Evolutionary conservation across 1,140 invertebrate species (phyloP), one percentile per base, ranked within the genome.

Genomic region (Bombus difficillimus): DNA sequence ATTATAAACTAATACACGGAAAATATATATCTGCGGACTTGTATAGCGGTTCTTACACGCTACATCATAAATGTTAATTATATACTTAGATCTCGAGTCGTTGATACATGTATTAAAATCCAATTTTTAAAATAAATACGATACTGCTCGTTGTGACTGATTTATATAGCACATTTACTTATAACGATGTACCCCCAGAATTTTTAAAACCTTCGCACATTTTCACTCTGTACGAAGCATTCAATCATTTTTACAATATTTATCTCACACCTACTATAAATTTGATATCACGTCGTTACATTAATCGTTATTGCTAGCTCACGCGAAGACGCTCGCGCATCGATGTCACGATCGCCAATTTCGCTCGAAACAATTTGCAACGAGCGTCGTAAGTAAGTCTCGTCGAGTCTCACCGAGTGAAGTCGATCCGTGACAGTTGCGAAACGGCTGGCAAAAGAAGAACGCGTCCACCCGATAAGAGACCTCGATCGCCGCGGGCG

Each of bases 401-500:
- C 6, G 18, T 25, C 37, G 47, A 88, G 68, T 22, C 47, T 53
- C 15, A 32, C 13, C 41, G 59, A 88, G 62, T 77, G 18, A 43
- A 76, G 25, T 3, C 53, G 77, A 25, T 72, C 39, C 76, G 81
- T 34, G 53, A 41, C 47, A 47, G 71, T 89, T 88, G 59, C 81
- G 71, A 74, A 74, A 82, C 57, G n/a, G 3, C n/a, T 5, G 10
- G 41, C 10, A n/a, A 64, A 62, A 6, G 22, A 34, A 59, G 34
- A 41, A 57, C 73, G 32, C 37, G 53, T n/a, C 3, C 71, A 32
- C 22, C 10, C 32, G 74, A 71, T 78, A 71, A 78, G 53, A 79
- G 25, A 32, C 25, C 12, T 41, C 41, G 43, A 69, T 32, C 64
- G 66, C 82, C 82, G 15, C 69, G 53, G 85, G 80, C 79, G 28